A percentile compares a stretch with the other conserved stretches of the same genome.
Conservation (phyloP, 2,888 invertebrate genomes). For the Temnothorax ravouxi region DNA sequence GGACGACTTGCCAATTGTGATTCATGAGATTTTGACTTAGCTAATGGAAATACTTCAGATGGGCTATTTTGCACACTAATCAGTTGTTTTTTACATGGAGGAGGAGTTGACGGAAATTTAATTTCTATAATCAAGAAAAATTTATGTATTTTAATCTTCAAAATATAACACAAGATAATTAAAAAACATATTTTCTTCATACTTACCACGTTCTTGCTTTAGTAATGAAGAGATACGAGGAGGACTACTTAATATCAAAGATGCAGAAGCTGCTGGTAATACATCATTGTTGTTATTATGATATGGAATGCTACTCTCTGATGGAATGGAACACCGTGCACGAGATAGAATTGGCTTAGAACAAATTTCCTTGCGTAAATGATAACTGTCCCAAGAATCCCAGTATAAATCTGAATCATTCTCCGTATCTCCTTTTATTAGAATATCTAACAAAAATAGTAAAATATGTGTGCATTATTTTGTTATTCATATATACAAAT, state of each 20-base stretch:
- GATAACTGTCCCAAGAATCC: constrained; percentile 97
- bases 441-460: constrained; percentile 87
- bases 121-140: constrained; percentile 84
- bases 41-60: constrained; percentile 88
- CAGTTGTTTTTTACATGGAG: constrained; percentile 92
- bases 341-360: constrained; percentile 87
- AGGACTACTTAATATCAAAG: constrained; percentile 87
- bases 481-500: not conserved
- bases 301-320: constrained; percentile 88
- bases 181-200: constrained; percentile 6
- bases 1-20: constrained; percentile 92
- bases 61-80: constrained; percentile 87
- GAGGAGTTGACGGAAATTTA: constrained; percentile 93
- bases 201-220: constrained; percentile 78
- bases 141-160: not conserved
- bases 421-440: constrained; percentile 88
- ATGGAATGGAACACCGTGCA: constrained; percentile 88
- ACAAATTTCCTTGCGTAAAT: constrained; percentile 87
- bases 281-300: constrained; percentile 85
- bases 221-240: constrained; percentile 82
- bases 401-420: constrained; percentile 93
- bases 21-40: constrained; percentile 97
- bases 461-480: not conserved
- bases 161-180: not conserved
- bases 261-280: constrained; percentile 86